Base-by-base conservation (phyloP, 2,113 vertebrate species). In the Percopsis transmontana region DNA sequence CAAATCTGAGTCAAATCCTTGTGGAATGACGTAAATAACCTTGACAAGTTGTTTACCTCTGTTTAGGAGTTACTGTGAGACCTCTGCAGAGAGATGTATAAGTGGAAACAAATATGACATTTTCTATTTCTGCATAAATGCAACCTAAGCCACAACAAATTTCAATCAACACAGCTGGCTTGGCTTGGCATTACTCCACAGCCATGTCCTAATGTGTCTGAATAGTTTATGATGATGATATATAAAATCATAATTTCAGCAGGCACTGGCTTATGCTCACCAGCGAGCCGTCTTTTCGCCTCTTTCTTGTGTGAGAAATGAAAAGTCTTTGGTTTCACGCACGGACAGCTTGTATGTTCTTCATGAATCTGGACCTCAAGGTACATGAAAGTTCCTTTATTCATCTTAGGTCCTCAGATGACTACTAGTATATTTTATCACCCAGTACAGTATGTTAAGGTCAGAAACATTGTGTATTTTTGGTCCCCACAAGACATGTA, bases 11-110 rank as follows among this genome's bases (percentile, higher is more conserved):
- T 70, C 55, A 62, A 58, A 68, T 85, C 62, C 66, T 80, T 79
- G 78, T 66, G 62, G 62, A 68, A 50, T 65, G 51, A 63, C 48
- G 59, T 75, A 59, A 74, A 85, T 85, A 77, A 79, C 70, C 82
- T 76, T 83, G 76, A 84, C 81, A 5, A 33, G 8, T 59, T 69
- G 52, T 86, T 86, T 85, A 81, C 82, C 81, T 79, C 63, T 73
- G 62, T 53, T 86, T 68, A 5, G 11, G 2, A 85, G 84, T 88
- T 76, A 33, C 72, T 77, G 74, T 73, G 73, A 58, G 71, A 79
- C 68, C 62, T 79, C 45, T 27, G 47, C 15, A 15, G 53, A 27
- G 40, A 68, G 65, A 68, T 66, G 45, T 51, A 33, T 27, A 54
- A 63, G 60, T 18, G 62, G 64, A 81, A 85, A 79, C 76, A 77